A percentile compares a stretch with the other conserved stretches of the same genome.
These are phyloP conservation scores for Agraylea sexmaculata DNA, from an alignment of 1,140 invertebrate genomes.

Conservation along the genomic window DNA sequence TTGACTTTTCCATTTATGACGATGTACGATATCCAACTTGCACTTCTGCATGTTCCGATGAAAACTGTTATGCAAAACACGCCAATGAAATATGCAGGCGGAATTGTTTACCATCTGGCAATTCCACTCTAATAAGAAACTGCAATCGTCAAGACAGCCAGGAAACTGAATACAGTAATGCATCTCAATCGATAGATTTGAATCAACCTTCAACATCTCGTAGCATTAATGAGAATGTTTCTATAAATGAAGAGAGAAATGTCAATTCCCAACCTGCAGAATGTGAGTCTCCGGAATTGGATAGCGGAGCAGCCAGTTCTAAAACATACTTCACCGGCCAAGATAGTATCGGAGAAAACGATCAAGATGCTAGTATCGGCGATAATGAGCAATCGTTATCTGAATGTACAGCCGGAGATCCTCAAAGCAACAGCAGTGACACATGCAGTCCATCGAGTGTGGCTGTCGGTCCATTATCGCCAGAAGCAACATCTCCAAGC, in stretches of 20 bases:
- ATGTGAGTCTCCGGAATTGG: constrained; percentile 17
- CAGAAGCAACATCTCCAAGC: too few species aligned
- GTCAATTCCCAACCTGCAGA: constrained; percentile 11
- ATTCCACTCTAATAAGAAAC: too few species aligned
- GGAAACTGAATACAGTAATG: too few species aligned
- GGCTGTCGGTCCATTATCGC: too few species aligned
- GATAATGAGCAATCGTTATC: constrained; percentile 18
- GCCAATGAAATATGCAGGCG: constrained; percentile 14
- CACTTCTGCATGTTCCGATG: constrained; percentile 16
- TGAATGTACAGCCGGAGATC: constrained; percentile 9
- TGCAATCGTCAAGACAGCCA: neutral
- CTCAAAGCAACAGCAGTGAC: neutral
- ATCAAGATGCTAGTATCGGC: constrained; percentile 15
- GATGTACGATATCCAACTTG: constrained; percentile 25
- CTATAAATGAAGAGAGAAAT: constrained; percentile 1
- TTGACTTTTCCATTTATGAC: constrained; percentile 28
- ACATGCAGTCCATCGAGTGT: too few species aligned
- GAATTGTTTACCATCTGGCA: constrained; percentile 7
- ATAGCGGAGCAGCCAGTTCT: constrained; percentile 4
- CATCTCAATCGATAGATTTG: constrained; percentile 10
- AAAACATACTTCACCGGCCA: constrained; percentile 8
- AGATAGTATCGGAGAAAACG: constrained; percentile 17
- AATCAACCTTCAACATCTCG: constrained; percentile 8
- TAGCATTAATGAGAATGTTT: constrained; percentile 2
- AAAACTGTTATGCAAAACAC: constrained; percentile 13